A percentile compares a stretch with the other conserved stretches of the same genome.
Evolutionary conservation across 2,888 invertebrate genomes (phyloP).

Genomic region (Acrobasis consociella): DNA sequence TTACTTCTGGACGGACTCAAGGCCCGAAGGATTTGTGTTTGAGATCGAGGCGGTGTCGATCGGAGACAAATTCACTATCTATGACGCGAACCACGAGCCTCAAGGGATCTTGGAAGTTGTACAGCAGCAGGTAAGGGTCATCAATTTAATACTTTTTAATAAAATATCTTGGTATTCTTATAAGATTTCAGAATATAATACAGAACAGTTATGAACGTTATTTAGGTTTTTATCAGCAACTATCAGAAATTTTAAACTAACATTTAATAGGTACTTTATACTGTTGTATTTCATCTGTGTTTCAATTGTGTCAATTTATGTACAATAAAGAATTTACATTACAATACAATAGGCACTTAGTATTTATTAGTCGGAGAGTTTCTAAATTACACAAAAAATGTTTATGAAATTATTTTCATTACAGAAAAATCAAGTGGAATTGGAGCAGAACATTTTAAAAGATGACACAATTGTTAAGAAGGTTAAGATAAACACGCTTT

Average conservation of each 20-base stretch:
- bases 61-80: conserved; percentile 88
- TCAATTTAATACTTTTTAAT: neutral
- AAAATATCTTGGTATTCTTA: no score
- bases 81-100: conserved; percentile 85
- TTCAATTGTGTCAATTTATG: no score
- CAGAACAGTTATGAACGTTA: no score
- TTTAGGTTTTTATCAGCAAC: no score
- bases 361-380: no score
- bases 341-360: no score
- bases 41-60: conserved; percentile 86
- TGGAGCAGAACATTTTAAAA: conserved; percentile 69
- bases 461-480: conserved; percentile 83
- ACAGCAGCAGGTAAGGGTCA: conserved; percentile 82
- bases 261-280: no score
- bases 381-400: neutral
- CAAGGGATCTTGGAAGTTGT: conserved; percentile 86
- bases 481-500: conserved; percentile 83
- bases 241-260: no score
- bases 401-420: conserved; percentile 32
- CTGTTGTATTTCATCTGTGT: no score
- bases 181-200: no score
- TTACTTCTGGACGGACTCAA: conserved; percentile 91
- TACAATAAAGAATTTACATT: no score
- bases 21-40: conserved; percentile 88
- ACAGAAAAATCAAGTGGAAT: conserved; percentile 76